These are phyloP conservation scores for Bolborhynchus lineola DNA, from an alignment of 2,113 vertebrate genomes.

Conservation along the genomic window DNA sequence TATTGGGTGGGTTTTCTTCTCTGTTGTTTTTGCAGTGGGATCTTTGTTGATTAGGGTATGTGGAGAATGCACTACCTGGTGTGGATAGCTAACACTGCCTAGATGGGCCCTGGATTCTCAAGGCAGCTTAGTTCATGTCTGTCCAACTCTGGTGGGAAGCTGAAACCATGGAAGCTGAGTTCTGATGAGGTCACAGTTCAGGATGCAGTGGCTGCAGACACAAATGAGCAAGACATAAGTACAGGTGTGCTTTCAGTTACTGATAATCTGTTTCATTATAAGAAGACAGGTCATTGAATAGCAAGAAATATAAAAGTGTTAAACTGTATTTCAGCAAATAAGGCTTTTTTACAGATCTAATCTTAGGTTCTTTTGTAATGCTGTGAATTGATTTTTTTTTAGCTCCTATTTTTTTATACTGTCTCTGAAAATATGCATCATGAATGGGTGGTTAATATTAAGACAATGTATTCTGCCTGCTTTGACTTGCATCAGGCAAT, in stretches of 20 bases:
- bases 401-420: background rate
- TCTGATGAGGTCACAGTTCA: background rate
- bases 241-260: background rate
- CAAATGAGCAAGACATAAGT: background rate
- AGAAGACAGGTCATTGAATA: background rate
- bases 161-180: background rate
- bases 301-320: background rate
- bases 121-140: fast-evolving
- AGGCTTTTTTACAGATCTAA: background rate
- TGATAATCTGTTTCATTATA: background rate
- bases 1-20: background rate
- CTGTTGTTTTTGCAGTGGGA: background rate
- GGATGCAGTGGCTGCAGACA: background rate
- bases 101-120: background rate
- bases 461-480: background rate
- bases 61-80: background rate
- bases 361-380: background rate
- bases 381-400: background rate
- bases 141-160: background rate
- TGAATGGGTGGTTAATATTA: background rate
- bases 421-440: background rate
- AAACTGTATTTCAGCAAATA: background rate
- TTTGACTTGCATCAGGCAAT: background rate
- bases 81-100: background rate
- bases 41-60: background rate